A percentile compares a stretch with the other conserved stretches of the same genome.
These are phyloP conservation scores for Phyllostomus hastatus DNA, from an alignment of 2,113 vertebrate species.

Conservation along the genomic window DNA sequence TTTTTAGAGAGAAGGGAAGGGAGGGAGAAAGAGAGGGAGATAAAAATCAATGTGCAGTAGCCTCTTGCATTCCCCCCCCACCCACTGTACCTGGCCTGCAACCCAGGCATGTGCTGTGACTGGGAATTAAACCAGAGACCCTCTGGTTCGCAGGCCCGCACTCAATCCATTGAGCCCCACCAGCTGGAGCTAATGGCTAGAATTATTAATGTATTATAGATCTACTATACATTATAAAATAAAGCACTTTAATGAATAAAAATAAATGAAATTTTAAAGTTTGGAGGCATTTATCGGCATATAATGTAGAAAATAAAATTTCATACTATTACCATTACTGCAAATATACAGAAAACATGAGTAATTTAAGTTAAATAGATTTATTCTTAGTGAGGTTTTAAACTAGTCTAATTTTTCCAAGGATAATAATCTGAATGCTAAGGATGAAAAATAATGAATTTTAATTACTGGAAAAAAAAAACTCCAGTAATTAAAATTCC, in stretches of 20 bases:
- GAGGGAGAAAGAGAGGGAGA: too few relatives aligned
- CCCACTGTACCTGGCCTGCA: too few relatives aligned
- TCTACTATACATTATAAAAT: not conserved
- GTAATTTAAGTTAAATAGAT: not conserved
- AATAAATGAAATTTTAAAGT: not conserved
- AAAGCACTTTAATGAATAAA: not conserved
- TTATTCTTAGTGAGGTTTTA: not conserved
- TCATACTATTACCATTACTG: not conserved
- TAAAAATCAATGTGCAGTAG: too few relatives aligned
- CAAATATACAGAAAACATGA: not conserved
- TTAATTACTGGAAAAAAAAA: not conserved
- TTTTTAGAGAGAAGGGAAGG: too few relatives aligned
- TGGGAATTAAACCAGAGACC: too few relatives aligned
- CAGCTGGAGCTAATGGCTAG: not conserved
- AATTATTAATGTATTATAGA: not conserved
- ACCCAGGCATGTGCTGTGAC: too few relatives aligned
- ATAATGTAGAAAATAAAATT: not conserved
- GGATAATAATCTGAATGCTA: constrained; percentile 2
- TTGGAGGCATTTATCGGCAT: not conserved
- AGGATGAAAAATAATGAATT: not conserved
- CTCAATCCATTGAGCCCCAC: too few relatives aligned
- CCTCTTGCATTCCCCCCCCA: rapidly evolving
- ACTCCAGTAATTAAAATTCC: not conserved
- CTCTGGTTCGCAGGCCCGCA: too few relatives aligned
- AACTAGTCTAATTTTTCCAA: not conserved